A percentile compares a stretch with the other conserved stretches of the same genome.
Evolutionary conservation across 2,113 vertebrate species (phyloP).

Genomic region (Euleptes europaea): DNA sequence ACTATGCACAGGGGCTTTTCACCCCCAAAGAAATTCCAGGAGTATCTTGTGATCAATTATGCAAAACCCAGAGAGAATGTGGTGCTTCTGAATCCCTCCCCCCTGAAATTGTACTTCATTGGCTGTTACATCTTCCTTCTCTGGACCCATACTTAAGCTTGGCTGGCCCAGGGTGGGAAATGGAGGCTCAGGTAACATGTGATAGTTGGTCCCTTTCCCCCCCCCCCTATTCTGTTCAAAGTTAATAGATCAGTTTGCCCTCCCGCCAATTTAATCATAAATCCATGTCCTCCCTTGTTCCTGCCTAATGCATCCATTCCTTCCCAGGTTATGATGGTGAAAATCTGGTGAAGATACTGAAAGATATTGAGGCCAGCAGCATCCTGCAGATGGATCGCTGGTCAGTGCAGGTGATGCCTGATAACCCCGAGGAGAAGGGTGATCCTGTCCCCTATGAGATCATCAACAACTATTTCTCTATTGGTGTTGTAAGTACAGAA

Average conservation of each 20-base stretch:
- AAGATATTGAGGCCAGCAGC: conserved; percentile 81
- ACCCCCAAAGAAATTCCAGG: no score
- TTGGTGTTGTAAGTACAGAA: conserved; percentile 86
- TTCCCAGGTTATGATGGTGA: conserved; percentile 87
- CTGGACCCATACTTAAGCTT: background rate
- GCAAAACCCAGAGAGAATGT: no score
- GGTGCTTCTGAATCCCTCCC: no score
- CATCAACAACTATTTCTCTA: conserved; percentile 97
- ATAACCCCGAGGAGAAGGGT: conserved; percentile 79
- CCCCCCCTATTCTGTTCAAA: background rate
- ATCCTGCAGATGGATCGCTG: conserved; percentile 87
- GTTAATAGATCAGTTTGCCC: background rate
- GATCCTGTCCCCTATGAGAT: conserved; percentile 93
- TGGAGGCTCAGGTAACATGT: background rate
- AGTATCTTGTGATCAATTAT: no score
- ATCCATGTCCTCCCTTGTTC: background rate
- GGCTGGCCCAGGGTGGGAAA: background rate
- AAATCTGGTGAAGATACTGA: conserved; percentile 83
- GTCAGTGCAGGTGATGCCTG: conserved; percentile 85
- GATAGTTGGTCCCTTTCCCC: no score
- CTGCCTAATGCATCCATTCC: background rate
- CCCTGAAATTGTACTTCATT: background rate
- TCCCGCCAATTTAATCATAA: background rate
- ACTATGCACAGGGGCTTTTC: no score
- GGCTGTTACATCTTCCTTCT: background rate